These are phyloP conservation scores for Eumacrocentrus americanus DNA, from an alignment of 2,888 invertebrate species.

Conservation along the genomic window DNA sequence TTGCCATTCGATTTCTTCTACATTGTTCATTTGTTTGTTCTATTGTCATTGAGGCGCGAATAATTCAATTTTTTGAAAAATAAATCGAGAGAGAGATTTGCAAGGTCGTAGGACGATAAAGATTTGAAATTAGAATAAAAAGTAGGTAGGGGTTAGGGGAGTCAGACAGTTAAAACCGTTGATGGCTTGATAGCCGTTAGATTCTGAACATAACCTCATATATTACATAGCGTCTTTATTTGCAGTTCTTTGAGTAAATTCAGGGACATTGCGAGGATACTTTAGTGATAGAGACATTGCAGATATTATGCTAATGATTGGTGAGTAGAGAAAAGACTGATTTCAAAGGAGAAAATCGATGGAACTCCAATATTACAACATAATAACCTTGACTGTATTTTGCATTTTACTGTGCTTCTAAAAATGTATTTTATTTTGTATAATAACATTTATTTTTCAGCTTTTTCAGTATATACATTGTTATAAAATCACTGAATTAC, in stretches of 20 bases:
- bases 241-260: slow-evolving; percentile 26
- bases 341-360: neutral
- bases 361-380: neutral
- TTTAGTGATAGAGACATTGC: slow-evolving; percentile 25
- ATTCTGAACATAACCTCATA: slow-evolving; percentile 38
- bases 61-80: neutral
- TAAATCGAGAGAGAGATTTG: neutral
- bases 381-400: neutral
- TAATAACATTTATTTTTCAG: too few species aligned
- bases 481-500: too few species aligned
- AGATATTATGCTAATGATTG: slow-evolving; percentile 46
- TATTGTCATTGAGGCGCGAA: neutral
- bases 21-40: neutral
- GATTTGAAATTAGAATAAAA: neutral
- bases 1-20: neutral
- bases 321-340: slow-evolving; percentile 35
- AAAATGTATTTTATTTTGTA: too few species aligned
- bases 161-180: slow-evolving; percentile 36
- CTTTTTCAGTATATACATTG: too few species aligned
- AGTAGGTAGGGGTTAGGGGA: neutral
- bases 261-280: slow-evolving; percentile 38
- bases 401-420: too few species aligned
- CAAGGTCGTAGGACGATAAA: slow-evolving; percentile 15
- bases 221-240: slow-evolving; percentile 48
- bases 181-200: slow-evolving; percentile 48